Evolutionary conservation across 2,797 vertebrate genomes (phyloP).

Genomic region (Mormyrops boulengeri): DNA sequence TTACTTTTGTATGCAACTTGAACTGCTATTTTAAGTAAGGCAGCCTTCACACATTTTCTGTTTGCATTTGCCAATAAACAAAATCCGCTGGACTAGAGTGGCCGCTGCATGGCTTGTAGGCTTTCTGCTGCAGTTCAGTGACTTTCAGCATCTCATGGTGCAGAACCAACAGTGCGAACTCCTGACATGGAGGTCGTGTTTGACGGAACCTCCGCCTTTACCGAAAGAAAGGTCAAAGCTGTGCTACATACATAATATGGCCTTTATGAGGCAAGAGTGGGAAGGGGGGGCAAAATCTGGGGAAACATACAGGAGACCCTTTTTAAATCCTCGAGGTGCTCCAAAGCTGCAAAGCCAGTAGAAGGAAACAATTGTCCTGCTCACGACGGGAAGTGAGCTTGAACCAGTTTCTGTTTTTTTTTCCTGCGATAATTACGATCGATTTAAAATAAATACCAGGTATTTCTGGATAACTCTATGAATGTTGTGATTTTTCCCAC

Average conservation of each 20-base stretch:
- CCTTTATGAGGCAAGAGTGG: constrained; percentile 15
- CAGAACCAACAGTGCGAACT: not conserved
- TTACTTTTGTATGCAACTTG: not conserved
- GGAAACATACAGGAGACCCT: constrained; percentile 13
- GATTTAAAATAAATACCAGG: constrained; percentile 27
- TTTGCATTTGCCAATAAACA: not conserved
- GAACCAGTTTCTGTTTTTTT: constrained; percentile 14
- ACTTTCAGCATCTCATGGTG: not conserved
- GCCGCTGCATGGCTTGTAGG: not conserved
- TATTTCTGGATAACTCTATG: constrained; percentile 22
- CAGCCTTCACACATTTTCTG: no score
- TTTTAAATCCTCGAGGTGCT: constrained; percentile 1
- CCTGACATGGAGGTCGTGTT: not conserved
- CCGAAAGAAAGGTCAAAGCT: constrained; percentile 8
- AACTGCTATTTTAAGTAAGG: not conserved
- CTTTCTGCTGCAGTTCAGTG: constrained; percentile 16
- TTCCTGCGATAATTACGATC: constrained; percentile 15
- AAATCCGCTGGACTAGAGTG: constrained; percentile 15
- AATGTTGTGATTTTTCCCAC: not conserved
- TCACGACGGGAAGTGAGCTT: not conserved
- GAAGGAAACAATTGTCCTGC: constrained; percentile 20
- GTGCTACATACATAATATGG: constrained; percentile 4
- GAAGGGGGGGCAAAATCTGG: not conserved
- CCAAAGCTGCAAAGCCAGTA: not conserved
- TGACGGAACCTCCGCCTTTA: not conserved